These are phyloP conservation scores for Echiichthys vipera DNA, from an alignment of 2,797 vertebrate genomes.

Conservation along the genomic window DNA sequence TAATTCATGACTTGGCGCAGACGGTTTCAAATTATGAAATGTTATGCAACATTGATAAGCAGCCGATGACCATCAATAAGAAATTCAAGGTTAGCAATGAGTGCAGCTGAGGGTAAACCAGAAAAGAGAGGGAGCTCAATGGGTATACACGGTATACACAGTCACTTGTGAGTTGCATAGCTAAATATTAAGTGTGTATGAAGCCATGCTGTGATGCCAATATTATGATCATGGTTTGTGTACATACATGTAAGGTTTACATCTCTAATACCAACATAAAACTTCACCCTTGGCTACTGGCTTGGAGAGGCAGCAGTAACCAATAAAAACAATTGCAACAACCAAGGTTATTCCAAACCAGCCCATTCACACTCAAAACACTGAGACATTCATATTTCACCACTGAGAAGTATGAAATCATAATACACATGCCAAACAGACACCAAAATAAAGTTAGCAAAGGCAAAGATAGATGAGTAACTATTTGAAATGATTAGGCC, in stretches of 20 bases:
- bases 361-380: not conserved
- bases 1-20: slow-evolving; percentile 6
- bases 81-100: not conserved
- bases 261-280: not conserved
- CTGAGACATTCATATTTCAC: not conserved
- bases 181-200: not conserved
- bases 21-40: slow-evolving; percentile 1
- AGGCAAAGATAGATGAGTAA: not conserved
- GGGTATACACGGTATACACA: too few relatives aligned
- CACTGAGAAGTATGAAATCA: not conserved
- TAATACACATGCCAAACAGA: not conserved
- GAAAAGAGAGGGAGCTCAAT: not conserved
- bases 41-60: slow-evolving; percentile 1
- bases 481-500: not conserved
- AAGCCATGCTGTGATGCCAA: not conserved
- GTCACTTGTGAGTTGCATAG: not conserved
- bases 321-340: not conserved
- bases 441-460: not conserved
- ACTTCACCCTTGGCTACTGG: not conserved
- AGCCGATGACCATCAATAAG: not conserved
- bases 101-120: not conserved
- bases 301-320: not conserved
- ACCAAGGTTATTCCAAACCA: not conserved
- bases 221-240: not conserved
- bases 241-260: not conserved